Evolutionary conservation across 2,113 vertebrate species (phyloP).

Genomic region (Meleagris gallopavo): DNA sequence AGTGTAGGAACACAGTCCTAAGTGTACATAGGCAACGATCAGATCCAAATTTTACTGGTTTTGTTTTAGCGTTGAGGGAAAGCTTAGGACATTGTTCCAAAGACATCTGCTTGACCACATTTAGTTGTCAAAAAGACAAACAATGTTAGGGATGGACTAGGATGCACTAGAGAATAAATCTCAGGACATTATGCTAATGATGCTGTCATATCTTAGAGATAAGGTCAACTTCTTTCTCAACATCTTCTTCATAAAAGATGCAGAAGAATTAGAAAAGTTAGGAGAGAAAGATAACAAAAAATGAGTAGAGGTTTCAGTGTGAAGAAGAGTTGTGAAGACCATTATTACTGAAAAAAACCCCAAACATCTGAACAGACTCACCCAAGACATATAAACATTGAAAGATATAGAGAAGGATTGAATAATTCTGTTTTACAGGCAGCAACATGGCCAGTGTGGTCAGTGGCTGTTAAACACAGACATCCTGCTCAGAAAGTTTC

Average conservation of each 20-base stretch:
- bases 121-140: neutral
- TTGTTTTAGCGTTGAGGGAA: neutral
- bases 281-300: neutral
- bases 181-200: neutral
- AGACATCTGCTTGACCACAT: neutral
- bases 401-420: fast-evolving
- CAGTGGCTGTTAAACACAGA: neutral
- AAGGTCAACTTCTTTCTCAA: neutral
- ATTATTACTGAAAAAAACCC: neutral
- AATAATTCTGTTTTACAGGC: neutral
- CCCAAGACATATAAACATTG: neutral
- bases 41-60: neutral
- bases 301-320: neutral
- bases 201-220: neutral
- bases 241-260: neutral
- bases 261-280: neutral
- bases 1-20: neutral
- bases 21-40: neutral
- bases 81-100: neutral
- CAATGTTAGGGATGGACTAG: fast-evolving
- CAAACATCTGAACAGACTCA: neutral
- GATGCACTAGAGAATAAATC: neutral
- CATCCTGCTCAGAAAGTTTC: neutral
- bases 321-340: neutral
- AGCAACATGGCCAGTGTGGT: neutral